Percentiles rank a stretch among this genome's conserved stretches.
Evolutionary conservation across 2,797 vertebrate species (phyloP).

Genomic region (Chrosomus eos): DNA sequence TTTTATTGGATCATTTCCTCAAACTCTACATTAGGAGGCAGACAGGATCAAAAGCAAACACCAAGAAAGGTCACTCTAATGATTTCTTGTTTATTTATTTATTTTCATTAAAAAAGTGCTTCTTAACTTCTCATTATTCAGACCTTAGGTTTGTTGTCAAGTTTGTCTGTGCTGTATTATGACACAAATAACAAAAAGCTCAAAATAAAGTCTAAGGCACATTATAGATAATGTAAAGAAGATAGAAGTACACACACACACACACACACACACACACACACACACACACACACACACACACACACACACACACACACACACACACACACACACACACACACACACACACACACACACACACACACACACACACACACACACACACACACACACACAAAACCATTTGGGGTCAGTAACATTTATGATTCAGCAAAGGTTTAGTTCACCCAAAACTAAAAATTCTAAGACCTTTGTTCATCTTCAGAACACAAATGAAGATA

Average conservation of each 20-base stretch:
- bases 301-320: no score
- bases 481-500: not conserved
- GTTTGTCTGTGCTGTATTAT: not conserved
- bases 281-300: no score
- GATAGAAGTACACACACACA: not conserved
- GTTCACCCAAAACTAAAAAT: no score
- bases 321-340: no score
- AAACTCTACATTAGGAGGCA: constrained; percentile 56
- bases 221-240: not conserved
- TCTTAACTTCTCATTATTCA: not conserved
- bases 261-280: no score
- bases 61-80: constrained; percentile 56
- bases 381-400: not conserved
- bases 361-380: not conserved
- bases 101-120: not conserved
- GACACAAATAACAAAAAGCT: not conserved
- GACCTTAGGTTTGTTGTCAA: not conserved
- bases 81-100: not conserved
- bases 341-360: not conserved
- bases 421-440: no score
- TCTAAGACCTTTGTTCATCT: no score
- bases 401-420: not conserved
- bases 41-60: constrained; percentile 61
- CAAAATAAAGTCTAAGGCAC: not conserved
- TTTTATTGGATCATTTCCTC: constrained; percentile 58